Base-by-base conservation (phyloP, 2,888 invertebrate species). In the Pristionchus exspectatus region DNA sequence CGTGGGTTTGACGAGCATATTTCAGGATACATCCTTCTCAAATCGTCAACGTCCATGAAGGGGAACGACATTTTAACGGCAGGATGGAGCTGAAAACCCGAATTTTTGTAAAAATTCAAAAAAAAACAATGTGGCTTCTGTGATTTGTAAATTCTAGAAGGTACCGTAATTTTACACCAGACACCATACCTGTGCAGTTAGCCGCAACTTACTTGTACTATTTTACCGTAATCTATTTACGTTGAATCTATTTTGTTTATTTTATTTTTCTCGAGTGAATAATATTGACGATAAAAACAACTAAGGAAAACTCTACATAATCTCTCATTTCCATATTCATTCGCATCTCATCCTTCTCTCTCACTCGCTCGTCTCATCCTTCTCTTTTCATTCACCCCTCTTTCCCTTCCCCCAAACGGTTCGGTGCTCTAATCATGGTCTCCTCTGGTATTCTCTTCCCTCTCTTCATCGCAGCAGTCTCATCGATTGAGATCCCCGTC, bases 11-110 rank as follows among this genome's bases (percentile, higher is more conserved):
- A 1, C 44, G 30, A 21, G 44, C 81, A 44, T 2, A 10, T 0
- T 54, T 81, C 81, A 44, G 81, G 81, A 54, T 81, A 27, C 81
- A 50, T 12, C 81, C 81, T 81, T 54, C 81, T 81, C 54, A 54
- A 81, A 9, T 81, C 81, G 81, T 81, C 81, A 16, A 81, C n/a
- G 81, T 81, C 81, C 14, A 81, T 27, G 50, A 81, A 81, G n/a
- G 81, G 81, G 24, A 50, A 50, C 27, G 81, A 54, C 81, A 81
- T 81, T 5, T n/a, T n/a, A 7, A 27, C 81, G 27, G 50, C 14
- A n/a, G 9, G 24, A 44, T 10, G 2, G 2, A 44, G 38, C 77
- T 21, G 10, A 21, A 77, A 77, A n/a, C 30, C 18, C 10, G 44
- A 77, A 44, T 44, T 30, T 44, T 38, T 44, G 18, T 1, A 77